phyloP scores from a whole-genome alignment of 1,140 invertebrate genomes.

The Caenorhabditis tropicalis region DNA sequence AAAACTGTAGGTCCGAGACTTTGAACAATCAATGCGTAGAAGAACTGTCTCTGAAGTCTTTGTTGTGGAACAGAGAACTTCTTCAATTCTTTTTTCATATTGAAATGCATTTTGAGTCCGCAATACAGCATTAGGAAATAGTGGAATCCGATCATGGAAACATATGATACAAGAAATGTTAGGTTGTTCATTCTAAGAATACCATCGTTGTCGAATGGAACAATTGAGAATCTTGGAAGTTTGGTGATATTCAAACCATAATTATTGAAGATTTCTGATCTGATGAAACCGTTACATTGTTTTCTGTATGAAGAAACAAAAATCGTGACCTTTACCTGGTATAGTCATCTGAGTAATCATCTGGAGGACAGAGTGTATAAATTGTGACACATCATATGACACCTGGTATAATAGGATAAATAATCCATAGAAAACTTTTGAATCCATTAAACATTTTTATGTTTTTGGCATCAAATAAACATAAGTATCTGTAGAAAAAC shows the following conservation, averaged over 20 bases:
- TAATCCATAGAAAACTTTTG: neutral
- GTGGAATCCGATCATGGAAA: neutral
- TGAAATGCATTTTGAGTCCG: too few species aligned
- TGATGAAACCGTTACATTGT: neutral
- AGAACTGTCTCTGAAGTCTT: neutral
- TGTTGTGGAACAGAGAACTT: neutral
- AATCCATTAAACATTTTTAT: too few species aligned
- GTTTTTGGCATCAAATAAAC: too few species aligned
- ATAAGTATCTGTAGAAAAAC: neutral
- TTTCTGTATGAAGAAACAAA: too few species aligned
- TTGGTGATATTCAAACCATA: neutral
- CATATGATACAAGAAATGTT: neutral
- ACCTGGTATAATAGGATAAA: neutral
- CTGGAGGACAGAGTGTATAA: neutral
- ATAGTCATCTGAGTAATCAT: neutral
- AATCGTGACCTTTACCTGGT: too few species aligned
- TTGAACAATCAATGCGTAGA: neutral
- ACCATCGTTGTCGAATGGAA: neutral
- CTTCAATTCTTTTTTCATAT: neutral
- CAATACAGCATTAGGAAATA: neutral
- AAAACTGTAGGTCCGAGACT: neutral
- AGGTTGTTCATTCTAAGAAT: neutral
- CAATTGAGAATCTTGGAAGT: neutral
- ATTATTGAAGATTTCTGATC: neutral
- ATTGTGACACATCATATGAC: neutral